phyloP scores from a whole-genome alignment of 2,797 vertebrate species.

The Tokudaia tokunoshimensis region DNA sequence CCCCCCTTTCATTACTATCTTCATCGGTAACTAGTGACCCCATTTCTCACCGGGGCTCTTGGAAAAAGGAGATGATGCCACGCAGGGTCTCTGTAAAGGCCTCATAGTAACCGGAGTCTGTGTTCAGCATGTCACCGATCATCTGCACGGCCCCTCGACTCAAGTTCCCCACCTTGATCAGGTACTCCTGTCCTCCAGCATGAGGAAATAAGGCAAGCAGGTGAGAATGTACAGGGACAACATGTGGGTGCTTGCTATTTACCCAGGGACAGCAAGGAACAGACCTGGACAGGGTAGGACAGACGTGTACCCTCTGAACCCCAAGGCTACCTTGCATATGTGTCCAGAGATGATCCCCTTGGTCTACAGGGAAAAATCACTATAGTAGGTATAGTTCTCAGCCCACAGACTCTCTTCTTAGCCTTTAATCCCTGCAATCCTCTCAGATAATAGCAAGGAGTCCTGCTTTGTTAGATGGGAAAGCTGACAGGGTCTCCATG shows the following conservation, averaged over 20 bases:
- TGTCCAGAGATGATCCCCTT: not conserved
- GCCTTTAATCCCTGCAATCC: not conserved
- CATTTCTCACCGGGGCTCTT: conserved; percentile 38
- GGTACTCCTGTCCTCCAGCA: not conserved
- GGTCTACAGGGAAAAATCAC: not conserved
- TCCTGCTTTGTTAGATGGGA: not conserved
- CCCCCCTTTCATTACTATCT: not conserved
- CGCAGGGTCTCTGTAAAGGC: conserved; percentile 67
- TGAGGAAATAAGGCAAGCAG: not conserved
- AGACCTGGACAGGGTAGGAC: not conserved
- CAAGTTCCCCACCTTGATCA: conserved; percentile 71
- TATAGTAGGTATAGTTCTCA: not conserved
- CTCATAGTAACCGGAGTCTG: conserved; percentile 47
- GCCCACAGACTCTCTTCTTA: not conserved
- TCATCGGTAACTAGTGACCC: not conserved
- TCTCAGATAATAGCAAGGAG: not conserved
- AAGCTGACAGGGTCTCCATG: not conserved
- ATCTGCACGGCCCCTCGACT: conserved; percentile 69
- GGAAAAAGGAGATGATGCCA: conserved; percentile 14
- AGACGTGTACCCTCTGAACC: not conserved
- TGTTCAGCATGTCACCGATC: conserved; percentile 51
- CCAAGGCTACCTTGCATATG: not conserved
- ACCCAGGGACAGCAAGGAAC: not conserved
- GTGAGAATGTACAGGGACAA: not conserved
- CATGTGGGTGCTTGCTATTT: not conserved